phyloP scores from a whole-genome alignment of 2,888 invertebrate genomes.

The Archips xylosteana region DNA sequence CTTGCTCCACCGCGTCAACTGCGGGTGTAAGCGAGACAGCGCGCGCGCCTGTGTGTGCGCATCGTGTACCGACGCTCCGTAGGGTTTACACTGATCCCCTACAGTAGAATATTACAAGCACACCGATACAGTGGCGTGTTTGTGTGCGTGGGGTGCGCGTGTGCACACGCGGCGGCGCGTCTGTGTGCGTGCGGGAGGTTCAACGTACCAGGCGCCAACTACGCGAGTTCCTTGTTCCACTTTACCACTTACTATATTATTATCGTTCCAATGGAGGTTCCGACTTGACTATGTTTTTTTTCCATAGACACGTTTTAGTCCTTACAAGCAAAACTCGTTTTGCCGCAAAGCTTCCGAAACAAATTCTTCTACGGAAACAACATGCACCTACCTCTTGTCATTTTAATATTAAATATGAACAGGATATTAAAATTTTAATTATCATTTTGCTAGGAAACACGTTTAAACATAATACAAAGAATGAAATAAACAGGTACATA shows the following conservation, averaged over 20 bases:
- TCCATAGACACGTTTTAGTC: slow-evolving; percentile 52
- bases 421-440: not conserved
- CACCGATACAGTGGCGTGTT: slow-evolving; percentile 1
- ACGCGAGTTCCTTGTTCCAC: slow-evolving; percentile 85
- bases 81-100: slow-evolving; percentile 28
- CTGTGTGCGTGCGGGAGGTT: slow-evolving; percentile 66
- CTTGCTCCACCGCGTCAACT: slow-evolving; percentile 33
- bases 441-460: not conserved
- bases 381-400: not conserved
- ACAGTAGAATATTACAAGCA: slow-evolving; percentile 29
- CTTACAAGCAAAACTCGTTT: slow-evolving; percentile 48
- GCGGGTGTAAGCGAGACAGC: slow-evolving; percentile 50
- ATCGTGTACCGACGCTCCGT: slow-evolving; percentile 14
- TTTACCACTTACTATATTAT: slow-evolving; percentile 83
- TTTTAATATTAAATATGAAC: not conserved
- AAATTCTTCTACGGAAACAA: not conserved
- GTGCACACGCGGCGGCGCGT: slow-evolving; percentile 41
- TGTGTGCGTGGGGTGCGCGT: slow-evolving; percentile 36
- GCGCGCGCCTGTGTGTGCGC: slow-evolving; percentile 48
- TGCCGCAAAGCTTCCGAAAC: slow-evolving; percentile 9
- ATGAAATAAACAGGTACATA: not conserved
- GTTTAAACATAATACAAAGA: not conserved
- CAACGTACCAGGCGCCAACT: slow-evolving; percentile 82
- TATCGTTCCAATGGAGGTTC: slow-evolving; percentile 80
- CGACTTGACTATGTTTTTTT: slow-evolving; percentile 61